Conservation (phyloP, 2,113 vertebrate genomes). For the Dissostichus mawsoni region DNA sequence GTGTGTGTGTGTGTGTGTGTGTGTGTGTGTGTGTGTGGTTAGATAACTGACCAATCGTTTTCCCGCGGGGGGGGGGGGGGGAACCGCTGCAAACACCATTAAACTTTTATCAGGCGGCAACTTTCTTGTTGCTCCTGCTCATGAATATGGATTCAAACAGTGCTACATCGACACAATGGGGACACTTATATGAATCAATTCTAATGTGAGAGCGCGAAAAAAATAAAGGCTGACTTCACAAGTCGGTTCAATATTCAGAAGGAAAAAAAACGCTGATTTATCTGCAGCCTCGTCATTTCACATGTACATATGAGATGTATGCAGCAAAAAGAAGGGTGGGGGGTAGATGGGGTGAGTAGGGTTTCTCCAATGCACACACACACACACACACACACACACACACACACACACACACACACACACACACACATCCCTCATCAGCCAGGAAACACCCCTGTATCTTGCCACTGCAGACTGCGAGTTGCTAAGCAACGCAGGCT, state of each 20-base stretch:
- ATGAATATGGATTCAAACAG: slow-evolving; percentile 63
- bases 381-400: slow-evolving; percentile 26
- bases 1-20: no score
- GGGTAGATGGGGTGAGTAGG: neutral
- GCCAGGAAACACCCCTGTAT: slow-evolving; percentile 80
- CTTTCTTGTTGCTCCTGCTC: neutral
- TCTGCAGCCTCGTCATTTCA: slow-evolving; percentile 14
- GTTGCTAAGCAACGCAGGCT: slow-evolving; percentile 80
- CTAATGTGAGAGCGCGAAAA: slow-evolving; percentile 15
- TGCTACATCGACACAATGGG: slow-evolving; percentile 41
- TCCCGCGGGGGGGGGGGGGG: neutral
- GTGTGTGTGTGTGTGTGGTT: no score
- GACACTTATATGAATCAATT: slow-evolving; percentile 55
- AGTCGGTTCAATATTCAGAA: slow-evolving; percentile 21
- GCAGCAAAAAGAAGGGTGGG: neutral
- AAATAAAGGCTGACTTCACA: slow-evolving; percentile 49
- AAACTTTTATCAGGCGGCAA: slow-evolving; percentile 51
- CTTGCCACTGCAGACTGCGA: slow-evolving; percentile 72
- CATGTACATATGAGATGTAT: slow-evolving; percentile 25
- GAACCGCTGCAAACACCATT: slow-evolving; percentile 54
- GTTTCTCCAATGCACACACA: slow-evolving; percentile 42
- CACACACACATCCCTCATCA: slow-evolving; percentile 59
- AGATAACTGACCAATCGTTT: slow-evolving; percentile 42
- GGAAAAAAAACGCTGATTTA: no score
- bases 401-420: slow-evolving; percentile 42